Evolutionary conservation across 64 coral and sea anemone species (phyloP).

Genomic region (Pocillopora damicornis): DNA sequence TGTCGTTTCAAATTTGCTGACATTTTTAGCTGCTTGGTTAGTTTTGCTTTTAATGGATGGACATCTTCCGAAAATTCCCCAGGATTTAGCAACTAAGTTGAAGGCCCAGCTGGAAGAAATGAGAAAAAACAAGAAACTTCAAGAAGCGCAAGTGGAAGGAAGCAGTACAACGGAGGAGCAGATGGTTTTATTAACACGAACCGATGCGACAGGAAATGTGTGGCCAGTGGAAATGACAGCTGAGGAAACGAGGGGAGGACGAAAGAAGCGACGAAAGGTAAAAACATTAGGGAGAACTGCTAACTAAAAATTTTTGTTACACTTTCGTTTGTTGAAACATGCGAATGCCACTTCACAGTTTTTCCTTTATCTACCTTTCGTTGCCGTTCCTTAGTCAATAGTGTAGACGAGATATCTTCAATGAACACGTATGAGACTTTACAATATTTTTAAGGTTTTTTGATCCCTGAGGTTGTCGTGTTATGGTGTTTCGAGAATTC

Average conservation of each 20-base stretch:
- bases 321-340: no score
- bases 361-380: no score
- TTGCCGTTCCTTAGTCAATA: no score
- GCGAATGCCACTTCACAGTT: no score
- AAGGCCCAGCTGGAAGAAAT: conserved; percentile 73
- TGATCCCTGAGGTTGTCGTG: no score
- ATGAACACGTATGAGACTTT: no score
- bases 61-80: neutral
- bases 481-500: no score
- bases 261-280: conserved; percentile 78
- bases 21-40: no score
- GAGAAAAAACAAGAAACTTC: conserved; percentile 73
- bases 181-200: conserved; percentile 75
- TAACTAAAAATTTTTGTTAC: neutral
- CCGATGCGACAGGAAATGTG: conserved; percentile 80
- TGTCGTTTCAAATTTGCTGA: no score
- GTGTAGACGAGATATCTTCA: no score
- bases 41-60: no score
- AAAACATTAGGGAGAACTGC: neutral
- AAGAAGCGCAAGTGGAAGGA: conserved; percentile 36
- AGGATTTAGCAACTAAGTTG: conserved; percentile 85
- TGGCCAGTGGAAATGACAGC: conserved; percentile 63
- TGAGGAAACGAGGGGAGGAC: conserved; percentile 39
- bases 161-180: conserved; percentile 24
- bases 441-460: no score